A percentile compares a stretch with the other conserved stretches of the same genome.
phyloP scores from a whole-genome alignment of 2,113 vertebrate species.

The Agapornis roseicollis region DNA sequence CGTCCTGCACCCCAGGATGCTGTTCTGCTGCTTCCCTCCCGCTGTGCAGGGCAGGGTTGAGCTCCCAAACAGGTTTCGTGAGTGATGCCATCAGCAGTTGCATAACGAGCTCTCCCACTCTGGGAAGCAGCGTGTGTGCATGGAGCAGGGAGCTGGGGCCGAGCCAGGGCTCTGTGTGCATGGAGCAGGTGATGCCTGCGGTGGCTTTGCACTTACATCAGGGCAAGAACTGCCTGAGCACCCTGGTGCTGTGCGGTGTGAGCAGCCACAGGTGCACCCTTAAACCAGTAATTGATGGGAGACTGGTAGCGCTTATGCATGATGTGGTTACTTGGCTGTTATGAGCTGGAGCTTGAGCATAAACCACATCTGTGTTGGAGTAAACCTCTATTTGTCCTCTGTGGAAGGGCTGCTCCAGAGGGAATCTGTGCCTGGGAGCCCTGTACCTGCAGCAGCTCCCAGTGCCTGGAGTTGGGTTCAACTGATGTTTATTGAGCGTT shows the following conservation, averaged over 20 bases:
- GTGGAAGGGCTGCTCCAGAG: background rate
- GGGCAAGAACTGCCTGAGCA: background rate
- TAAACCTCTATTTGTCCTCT: background rate
- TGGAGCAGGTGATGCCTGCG: rapidly evolving
- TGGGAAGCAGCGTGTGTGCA: rapidly evolving
- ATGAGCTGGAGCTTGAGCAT: background rate
- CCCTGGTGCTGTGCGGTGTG: background rate
- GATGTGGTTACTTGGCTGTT: constrained; percentile 14
- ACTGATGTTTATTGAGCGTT: background rate
- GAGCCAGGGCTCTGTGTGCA: background rate
- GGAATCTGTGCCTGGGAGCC: background rate
- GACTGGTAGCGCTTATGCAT: background rate
- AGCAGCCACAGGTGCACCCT: background rate
- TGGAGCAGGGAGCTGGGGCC: background rate
- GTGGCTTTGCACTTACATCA: background rate
- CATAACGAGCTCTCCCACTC: background rate
- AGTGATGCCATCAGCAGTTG: background rate
- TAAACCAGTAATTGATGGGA: background rate
- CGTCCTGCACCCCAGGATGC: rapidly evolving
- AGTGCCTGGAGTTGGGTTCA: rapidly evolving
- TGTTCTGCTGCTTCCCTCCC: rapidly evolving
- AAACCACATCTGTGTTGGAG: background rate
- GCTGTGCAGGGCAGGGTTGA: background rate
- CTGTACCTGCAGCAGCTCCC: rapidly evolving
- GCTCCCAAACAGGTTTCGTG: background rate